Evolutionary conservation across 1,140 invertebrate genomes (phyloP).

Genomic region (Saccostrea echinata): DNA sequence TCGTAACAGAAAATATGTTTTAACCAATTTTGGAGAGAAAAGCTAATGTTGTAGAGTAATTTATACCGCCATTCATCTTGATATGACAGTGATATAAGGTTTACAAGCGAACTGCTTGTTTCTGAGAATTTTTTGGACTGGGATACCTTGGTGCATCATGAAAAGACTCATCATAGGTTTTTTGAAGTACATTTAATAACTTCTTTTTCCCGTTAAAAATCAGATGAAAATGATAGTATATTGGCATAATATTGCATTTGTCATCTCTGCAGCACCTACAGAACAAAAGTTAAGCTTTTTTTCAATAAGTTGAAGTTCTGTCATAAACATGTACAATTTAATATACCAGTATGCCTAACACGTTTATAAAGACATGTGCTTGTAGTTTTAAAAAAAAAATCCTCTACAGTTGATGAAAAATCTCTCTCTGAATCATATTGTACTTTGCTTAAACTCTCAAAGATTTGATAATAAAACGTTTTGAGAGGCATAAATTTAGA

Average conservation of each 20-base stretch:
- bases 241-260: too few species aligned
- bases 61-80: constrained; percentile 19
- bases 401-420: background rate
- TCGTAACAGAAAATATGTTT: constrained; percentile 29
- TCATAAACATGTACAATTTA: too few species aligned
- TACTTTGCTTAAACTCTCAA: background rate
- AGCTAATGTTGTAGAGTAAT: constrained; percentile 31
- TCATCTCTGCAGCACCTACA: too few species aligned
- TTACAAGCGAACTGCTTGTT: background rate
- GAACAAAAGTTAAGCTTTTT: too few species aligned
- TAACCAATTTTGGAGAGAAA: constrained; percentile 28
- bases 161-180: background rate
- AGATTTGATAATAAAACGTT: background rate
- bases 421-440: background rate
- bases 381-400: background rate
- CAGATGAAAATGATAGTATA: too few species aligned
- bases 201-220: too few species aligned
- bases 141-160: background rate
- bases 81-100: background rate
- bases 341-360: too few species aligned
- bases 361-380: too few species aligned
- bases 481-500: background rate
- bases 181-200: background rate
- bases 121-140: background rate
- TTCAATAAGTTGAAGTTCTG: too few species aligned